phyloP scores from a whole-genome alignment of 35 echinoderm and acorn worm genomes.

The Heliocidaris erythrogramma region DNA sequence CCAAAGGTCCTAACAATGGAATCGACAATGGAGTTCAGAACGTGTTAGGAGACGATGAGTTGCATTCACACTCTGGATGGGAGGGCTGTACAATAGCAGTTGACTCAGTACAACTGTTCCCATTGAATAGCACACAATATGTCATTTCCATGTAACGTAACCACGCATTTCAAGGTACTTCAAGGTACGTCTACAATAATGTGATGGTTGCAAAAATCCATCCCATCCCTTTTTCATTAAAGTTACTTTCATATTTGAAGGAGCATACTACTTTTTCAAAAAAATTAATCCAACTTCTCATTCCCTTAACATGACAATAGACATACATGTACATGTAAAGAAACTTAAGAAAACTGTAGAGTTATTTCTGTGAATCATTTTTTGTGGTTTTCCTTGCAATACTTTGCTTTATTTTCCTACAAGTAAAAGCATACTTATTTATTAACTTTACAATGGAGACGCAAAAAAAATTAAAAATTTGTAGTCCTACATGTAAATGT shows the following conservation, averaged over 20 bases:
- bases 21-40: background rate
- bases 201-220: background rate
- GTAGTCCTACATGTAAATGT: too few species aligned
- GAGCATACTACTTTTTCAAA: too few species aligned
- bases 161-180: background rate
- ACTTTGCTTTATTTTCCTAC: too few species aligned
- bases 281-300: too few species aligned
- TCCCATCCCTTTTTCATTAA: background rate
- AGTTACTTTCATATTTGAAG: too few species aligned
- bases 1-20: conserved; percentile 23
- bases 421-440: too few species aligned
- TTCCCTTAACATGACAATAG: too few species aligned
- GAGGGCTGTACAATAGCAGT: background rate
- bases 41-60: background rate
- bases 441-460: too few species aligned
- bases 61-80: background rate
- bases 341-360: too few species aligned
- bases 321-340: too few species aligned
- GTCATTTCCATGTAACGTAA: background rate
- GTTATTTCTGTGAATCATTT: background rate
- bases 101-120: background rate
- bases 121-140: background rate
- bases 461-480: too few species aligned
- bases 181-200: background rate
- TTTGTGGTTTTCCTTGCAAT: background rate